These are phyloP conservation scores for Petrocephalus zakoni DNA, from an alignment of 2,113 vertebrate species.

Conservation along the genomic window DNA sequence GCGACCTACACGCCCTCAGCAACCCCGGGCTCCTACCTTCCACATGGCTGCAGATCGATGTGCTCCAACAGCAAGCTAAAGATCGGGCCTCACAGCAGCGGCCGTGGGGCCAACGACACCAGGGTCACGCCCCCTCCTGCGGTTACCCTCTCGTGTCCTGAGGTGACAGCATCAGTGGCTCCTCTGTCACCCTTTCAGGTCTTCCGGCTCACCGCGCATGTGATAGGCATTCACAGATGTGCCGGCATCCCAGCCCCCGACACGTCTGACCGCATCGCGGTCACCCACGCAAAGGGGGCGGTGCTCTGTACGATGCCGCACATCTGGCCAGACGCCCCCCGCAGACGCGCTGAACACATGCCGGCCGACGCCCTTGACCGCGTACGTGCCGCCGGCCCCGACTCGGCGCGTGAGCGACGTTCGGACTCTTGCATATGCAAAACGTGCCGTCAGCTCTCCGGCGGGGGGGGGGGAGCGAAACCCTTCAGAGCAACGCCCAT, in stretches of 20 bases:
- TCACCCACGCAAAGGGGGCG: background rate
- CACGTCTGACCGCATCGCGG: background rate
- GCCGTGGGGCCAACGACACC: slow-evolving; percentile 46
- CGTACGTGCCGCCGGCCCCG: background rate
- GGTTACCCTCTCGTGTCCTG: background rate
- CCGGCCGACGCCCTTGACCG: background rate
- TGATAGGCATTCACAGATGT: background rate
- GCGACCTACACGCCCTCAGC: background rate
- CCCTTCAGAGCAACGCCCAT: slow-evolving; percentile 28
- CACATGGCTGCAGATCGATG: slow-evolving; percentile 57
- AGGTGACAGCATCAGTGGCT: background rate
- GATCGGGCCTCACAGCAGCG: slow-evolving; percentile 50
- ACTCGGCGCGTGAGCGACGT: background rate
- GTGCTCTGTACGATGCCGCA: background rate
- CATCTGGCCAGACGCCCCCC: background rate
- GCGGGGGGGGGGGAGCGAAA: slow-evolving; percentile 45
- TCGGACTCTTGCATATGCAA: slow-evolving; percentile 32
- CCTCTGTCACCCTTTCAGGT: background rate
- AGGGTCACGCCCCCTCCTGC: slow-evolving; percentile 16
- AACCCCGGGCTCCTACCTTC: slow-evolving; percentile 19
- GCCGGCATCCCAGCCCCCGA: background rate
- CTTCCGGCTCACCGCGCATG: background rate
- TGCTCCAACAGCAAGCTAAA: slow-evolving; percentile 56
- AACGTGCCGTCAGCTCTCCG: slow-evolving; percentile 37
- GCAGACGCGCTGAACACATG: background rate